A percentile compares a stretch with the other conserved stretches of the same genome.
Evolutionary conservation across 2,797 vertebrate genomes (phyloP).

Genomic region (Hapalemur alaotrensis): DNA sequence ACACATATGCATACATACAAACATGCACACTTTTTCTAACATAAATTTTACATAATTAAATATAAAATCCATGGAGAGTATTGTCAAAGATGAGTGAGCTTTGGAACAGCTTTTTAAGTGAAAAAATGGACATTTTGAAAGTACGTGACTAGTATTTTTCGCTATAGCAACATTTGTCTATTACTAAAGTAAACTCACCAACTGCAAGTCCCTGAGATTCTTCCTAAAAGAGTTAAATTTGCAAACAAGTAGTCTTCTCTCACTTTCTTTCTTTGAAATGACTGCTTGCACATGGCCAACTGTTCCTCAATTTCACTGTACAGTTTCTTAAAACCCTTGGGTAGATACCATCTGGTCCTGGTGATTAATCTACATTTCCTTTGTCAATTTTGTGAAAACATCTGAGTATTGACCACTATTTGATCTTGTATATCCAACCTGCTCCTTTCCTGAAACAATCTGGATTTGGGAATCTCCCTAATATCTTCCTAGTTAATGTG

Average conservation of each 20-base stretch:
- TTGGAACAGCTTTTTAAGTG: not conserved
- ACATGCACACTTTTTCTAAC: not conserved
- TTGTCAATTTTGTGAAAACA: conserved; percentile 55
- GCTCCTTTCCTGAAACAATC: conserved; percentile 44
- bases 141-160: not conserved
- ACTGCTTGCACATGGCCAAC: conserved; percentile 31
- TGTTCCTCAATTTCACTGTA: conserved; percentile 9
- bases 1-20: not conserved
- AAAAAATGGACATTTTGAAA: conserved; percentile 13
- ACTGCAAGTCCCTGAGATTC: not conserved
- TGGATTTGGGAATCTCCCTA: conserved; percentile 4
- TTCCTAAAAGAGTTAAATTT: conserved; percentile 41
- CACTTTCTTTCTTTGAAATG: conserved; percentile 35
- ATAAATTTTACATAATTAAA: not conserved
- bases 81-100: not conserved
- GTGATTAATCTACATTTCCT: conserved; percentile 66
- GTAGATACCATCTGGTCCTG: conserved; percentile 51
- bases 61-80: not conserved
- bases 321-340: conserved; percentile 26
- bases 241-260: not conserved
- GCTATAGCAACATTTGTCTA: not conserved
- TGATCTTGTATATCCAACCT: conserved; percentile 59
- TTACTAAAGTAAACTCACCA: not conserved
- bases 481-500: conserved; percentile 35
- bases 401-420: conserved; percentile 60